phyloP scores from a whole-genome alignment of 2,888 invertebrate genomes.

The Antitype chi region DNA sequence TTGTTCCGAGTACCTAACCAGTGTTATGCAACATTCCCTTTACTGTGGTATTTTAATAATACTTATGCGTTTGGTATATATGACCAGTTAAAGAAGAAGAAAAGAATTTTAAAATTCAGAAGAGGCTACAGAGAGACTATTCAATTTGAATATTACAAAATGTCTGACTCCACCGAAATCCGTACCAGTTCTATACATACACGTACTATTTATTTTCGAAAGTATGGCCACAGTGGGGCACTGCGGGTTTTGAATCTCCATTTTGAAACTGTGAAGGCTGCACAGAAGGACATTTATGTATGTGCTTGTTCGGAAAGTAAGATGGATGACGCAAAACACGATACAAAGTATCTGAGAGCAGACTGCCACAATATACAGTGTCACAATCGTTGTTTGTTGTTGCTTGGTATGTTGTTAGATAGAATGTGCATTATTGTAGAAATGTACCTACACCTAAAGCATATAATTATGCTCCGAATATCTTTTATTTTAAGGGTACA shows the following conservation, averaged over 20 bases:
- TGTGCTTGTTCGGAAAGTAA: not conserved
- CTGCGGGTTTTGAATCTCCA: too few relatives aligned
- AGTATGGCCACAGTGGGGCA: too few relatives aligned
- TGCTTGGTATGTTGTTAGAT: not conserved
- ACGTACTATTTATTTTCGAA: not conserved
- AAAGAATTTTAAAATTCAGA: too few relatives aligned
- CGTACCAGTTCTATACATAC: not conserved
- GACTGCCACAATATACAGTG: not conserved
- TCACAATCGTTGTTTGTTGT: not conserved
- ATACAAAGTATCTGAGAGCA: not conserved
- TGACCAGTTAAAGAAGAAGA: too few relatives aligned
- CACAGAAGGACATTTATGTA: not conserved
- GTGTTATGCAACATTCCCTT: too few relatives aligned
- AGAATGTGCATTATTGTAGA: not conserved
- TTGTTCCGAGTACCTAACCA: too few relatives aligned
- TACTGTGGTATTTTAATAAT: too few relatives aligned
- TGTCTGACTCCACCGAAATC: not conserved
- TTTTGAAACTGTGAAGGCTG: not conserved
- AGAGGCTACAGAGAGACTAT: not conserved
- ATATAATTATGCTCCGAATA: not conserved
- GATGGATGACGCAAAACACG: not conserved
- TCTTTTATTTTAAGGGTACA: not conserved
- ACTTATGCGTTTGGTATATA: not conserved
- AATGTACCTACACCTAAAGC: not conserved
- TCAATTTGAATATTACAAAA: constrained; percentile 9